Conservation (phyloP, 2,888 invertebrate species). For the Ceramica pisi region DNA sequence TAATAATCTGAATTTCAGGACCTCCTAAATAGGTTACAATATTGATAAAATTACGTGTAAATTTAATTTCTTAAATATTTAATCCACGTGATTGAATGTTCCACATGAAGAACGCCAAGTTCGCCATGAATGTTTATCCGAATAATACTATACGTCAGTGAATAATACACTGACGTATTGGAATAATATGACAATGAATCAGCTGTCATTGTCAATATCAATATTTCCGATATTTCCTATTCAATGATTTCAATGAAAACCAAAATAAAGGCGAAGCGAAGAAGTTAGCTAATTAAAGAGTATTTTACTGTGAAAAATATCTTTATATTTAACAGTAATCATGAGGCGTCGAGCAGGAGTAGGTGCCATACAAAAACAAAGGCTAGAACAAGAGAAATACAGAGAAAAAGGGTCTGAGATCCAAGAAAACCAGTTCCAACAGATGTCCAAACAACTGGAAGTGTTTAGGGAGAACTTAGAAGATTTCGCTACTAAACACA, state of each 20-base stretch:
- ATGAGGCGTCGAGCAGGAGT: constrained; percentile 96
- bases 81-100: no score
- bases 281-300: no score
- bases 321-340: constrained; percentile 49
- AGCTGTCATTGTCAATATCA: constrained; percentile 13
- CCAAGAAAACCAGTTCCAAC: constrained; percentile 97
- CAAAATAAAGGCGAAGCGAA: not conserved
- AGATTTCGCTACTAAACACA: constrained; percentile 98
- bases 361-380: constrained; percentile 97
- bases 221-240: no score
- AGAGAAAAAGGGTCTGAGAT: constrained; percentile 97
- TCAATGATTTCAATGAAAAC: not conserved
- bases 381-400: constrained; percentile 96
- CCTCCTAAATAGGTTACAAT: not conserved
- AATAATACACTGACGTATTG: no score
- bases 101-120: not conserved
- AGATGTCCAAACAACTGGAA: constrained; percentile 98
- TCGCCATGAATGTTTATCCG: not conserved
- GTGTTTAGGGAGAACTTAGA: constrained; percentile 97
- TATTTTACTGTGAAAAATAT: constrained; percentile 6
- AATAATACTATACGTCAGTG: no score
- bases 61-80: no score
- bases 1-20: not conserved
- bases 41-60: no score
- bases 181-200: not conserved